phyloP scores from a whole-genome alignment of 2,888 invertebrate genomes.

The Andrena praecox region DNA sequence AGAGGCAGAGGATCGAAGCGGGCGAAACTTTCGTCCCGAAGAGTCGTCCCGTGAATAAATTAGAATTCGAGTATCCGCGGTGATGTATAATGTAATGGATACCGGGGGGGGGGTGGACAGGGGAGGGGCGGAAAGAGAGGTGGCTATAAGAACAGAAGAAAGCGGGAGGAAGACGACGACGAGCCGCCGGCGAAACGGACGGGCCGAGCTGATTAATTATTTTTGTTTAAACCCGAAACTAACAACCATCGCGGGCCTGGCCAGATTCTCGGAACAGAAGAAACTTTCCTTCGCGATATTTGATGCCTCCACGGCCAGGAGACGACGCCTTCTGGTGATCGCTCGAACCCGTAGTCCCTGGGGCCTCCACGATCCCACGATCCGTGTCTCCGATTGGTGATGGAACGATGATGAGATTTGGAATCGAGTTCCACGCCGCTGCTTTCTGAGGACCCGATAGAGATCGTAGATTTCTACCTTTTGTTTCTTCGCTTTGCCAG shows the following conservation, averaged over 20 bases:
- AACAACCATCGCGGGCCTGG: constrained; percentile 76
- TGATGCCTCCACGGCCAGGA: constrained; percentile 66
- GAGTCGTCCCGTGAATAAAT: constrained; percentile 82
- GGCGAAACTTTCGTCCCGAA: constrained; percentile 71
- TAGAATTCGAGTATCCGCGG: constrained; percentile 83
- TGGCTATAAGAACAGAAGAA: constrained; percentile 19
- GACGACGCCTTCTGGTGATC: constrained; percentile 58
- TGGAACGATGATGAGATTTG: constrained; percentile 74
- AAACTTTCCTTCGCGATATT: constrained; percentile 75
- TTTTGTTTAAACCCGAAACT: constrained; percentile 81
- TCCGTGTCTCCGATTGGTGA: constrained; percentile 61
- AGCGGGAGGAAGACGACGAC: constrained; percentile 47
- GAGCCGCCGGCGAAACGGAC: constrained; percentile 70
- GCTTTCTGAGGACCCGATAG: constrained; percentile 73
- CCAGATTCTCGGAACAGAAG: constrained; percentile 79
- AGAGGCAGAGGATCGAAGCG: constrained; percentile 54
- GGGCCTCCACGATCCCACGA: constrained; percentile 47
- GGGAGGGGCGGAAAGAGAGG: constrained; percentile 36
- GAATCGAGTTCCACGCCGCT: constrained; percentile 74
- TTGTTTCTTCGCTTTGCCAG: constrained; percentile 31
- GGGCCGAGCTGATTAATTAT: constrained; percentile 82
- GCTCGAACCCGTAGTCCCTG: constrained; percentile 26
- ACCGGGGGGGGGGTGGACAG: constrained; percentile 65
- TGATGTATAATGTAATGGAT: constrained; percentile 84
- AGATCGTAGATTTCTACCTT: constrained; percentile 77